Evolutionary conservation across 2,797 vertebrate species (phyloP).

Genomic region (Chelon labrosus): DNA sequence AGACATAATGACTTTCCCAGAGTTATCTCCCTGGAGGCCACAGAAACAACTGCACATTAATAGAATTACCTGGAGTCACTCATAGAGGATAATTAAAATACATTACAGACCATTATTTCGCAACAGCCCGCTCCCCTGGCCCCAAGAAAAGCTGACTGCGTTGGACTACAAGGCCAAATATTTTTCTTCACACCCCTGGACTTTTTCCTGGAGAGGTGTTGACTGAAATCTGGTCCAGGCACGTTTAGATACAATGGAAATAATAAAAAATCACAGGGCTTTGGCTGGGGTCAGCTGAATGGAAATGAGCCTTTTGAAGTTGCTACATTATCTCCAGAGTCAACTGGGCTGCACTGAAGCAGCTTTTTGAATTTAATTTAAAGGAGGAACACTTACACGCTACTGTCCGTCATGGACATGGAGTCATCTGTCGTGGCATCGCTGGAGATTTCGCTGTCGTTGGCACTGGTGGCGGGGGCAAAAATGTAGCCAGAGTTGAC

Average conservation of each 20-base stretch:
- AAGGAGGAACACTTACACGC: constrained; percentile 89
- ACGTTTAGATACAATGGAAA: constrained; percentile 51
- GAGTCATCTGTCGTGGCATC: constrained; percentile 95
- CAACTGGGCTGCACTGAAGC: constrained; percentile 3
- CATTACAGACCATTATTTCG: constrained; percentile 70
- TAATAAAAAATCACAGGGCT: constrained; percentile 40
- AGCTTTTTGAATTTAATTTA: neutral
- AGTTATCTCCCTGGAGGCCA: constrained; percentile 80
- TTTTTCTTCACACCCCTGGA: constrained; percentile 59
- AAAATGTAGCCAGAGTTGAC: constrained; percentile 93
- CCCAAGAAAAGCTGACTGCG: constrained; percentile 49
- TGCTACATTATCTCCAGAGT: constrained; percentile 23
- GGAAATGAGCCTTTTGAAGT: constrained; percentile 40
- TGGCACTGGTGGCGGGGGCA: constrained; percentile 94
- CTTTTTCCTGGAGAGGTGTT: constrained; percentile 69
- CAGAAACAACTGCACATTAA: constrained; percentile 83
- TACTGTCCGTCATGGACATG: constrained; percentile 98
- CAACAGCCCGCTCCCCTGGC: constrained; percentile 43
- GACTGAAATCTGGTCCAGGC: constrained; percentile 55
- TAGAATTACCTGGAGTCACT: constrained; percentile 83
- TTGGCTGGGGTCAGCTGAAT: constrained; percentile 26
- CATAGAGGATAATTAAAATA: constrained; percentile 76
- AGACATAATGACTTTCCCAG: constrained; percentile 81
- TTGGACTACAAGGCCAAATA: constrained; percentile 62
- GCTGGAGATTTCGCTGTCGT: constrained; percentile 96